These are phyloP conservation scores for Leucopsar rothschildi DNA, from an alignment of 2,113 vertebrate genomes.

Conservation along the genomic window DNA sequence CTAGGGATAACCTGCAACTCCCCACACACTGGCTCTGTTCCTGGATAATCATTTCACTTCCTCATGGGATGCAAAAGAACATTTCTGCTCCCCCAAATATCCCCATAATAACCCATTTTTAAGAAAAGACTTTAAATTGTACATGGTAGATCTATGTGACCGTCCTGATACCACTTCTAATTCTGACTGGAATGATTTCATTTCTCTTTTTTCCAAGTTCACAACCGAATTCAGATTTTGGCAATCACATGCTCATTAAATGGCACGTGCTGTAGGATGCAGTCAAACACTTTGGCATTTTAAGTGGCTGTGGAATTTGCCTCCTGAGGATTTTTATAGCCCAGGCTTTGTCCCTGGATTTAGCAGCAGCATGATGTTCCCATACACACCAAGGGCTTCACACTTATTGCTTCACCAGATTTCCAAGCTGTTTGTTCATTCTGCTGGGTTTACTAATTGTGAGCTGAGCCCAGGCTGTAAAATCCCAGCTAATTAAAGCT, in stretches of 20 bases:
- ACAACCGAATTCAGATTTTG: neutral
- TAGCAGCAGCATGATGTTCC: neutral
- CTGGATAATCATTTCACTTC: neutral
- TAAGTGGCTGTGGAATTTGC: neutral
- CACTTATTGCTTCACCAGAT: neutral
- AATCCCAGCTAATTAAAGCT: neutral
- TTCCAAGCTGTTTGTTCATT: neutral
- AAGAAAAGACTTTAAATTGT: neutral
- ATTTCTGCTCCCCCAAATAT: neutral
- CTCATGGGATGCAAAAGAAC: neutral
- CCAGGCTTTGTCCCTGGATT: neutral
- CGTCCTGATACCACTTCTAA: neutral
- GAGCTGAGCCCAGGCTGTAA: neutral
- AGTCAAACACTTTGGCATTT: neutral
- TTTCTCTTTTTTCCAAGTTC: neutral
- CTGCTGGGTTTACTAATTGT: neutral
- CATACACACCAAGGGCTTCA: neutral
- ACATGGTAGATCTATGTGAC: rapidly evolving
- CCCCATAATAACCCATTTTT: neutral
- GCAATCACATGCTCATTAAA: neutral
- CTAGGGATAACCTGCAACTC: neutral
- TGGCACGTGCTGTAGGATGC: neutral
- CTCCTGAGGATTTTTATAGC: neutral
- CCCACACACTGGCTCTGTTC: neutral
- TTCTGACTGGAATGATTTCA: neutral